Base-by-base conservation (phyloP, 2,113 vertebrate species). In the Aviceda subcristata region DNA sequence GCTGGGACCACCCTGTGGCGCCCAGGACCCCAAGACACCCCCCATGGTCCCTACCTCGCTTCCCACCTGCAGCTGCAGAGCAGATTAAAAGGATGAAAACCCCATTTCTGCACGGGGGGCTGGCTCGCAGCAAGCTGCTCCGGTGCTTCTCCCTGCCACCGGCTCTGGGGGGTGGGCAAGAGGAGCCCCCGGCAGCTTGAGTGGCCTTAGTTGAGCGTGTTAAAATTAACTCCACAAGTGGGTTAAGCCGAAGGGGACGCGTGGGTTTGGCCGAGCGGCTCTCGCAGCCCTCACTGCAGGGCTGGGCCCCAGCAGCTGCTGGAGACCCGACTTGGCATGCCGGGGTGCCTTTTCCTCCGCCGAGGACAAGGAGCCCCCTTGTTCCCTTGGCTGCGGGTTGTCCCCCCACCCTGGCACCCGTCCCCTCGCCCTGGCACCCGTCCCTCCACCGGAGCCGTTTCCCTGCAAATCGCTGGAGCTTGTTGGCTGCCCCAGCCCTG, bases 61-160 rank as follows among this genome's bases (percentile, higher is more conserved):
- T 51, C 60, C 62, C 43, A 10, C 50, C 22, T 23, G 27, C 56
- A 43, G 38, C 82, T 45, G 21, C 45, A 6, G 68, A 4, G 56
- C 7, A 2, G 66, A 29, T n/a, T 11, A 26, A 19, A 36, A 36
- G 38, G 36, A 20, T 8, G 10, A 45, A 56, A 36, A 3, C 7
- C 55, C 41, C 6, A 1, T 32, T 56, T 39, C n/a, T 2, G 4
- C 5, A 0, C 0, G 12, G 16, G 36, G 21, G 36, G n/a, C 62
- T 16, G 36, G 36, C 32, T 69, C 3, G 3, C 30, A 7, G 41
- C 2, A 10, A 20, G 30, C 1, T 32, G 55, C 50, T 69, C 60
- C 2, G 0, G 14, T n/a, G 16, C 36, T 22, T 57, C 11, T 50
- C 34, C 71, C 18, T 29, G 18, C 18, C 50, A 1, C 18, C 1